Base-by-base conservation (phyloP, 2,113 vertebrate genomes). In the Lontra canadensis region DNA sequence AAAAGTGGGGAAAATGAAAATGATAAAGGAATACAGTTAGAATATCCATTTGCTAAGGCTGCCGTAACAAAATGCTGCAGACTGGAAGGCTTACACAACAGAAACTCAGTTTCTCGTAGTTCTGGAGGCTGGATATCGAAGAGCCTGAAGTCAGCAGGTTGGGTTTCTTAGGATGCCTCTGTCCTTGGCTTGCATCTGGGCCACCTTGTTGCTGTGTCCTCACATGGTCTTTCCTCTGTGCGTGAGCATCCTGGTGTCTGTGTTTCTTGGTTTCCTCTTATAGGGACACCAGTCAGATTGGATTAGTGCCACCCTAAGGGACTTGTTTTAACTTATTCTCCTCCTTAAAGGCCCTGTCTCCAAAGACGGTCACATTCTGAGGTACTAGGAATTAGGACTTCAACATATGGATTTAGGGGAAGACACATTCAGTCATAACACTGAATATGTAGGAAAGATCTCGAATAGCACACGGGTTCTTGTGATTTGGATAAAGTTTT, bases 401-500 rank as follows among this genome's bases (percentile, higher is more conserved):
- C 29, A 71, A 7, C n/a, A 47, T 29, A 39, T 4, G n/a, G 76
- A 21, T 59, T 31, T 89, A 36, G 52, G 57, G 67, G n/a, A 63
- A 52, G 29, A 67, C 42, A 63, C 26, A 17, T 90, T 94, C 81
- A 84, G 42, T 29, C 26, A 21, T 76, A 44, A 59, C n/a, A 86
- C 23, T 85, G 67, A 73, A 47, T 36, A 26, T 67, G n/a, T 81
- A 69, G 36, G 91, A 49, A 94, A 80, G 76, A 88, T 84, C 71
- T 88, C 47, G 36, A 96, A 79, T 88, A 88, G 49, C 7, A 84
- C 63, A 21, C 67, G n/a, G 25, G 17, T 63, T 57, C 59, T 91
- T 91, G 39, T 88, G 57, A 88, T 94, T 91, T 61, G 80, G 69
- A 61, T 84, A 76, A 88, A 88, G 79, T 52, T 83, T 85, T 25